Percentiles rank a stretch among this genome's conserved stretches.
These are phyloP conservation scores for Agrochola lota DNA, from an alignment of 2,888 invertebrate genomes.

Conservation along the genomic window DNA sequence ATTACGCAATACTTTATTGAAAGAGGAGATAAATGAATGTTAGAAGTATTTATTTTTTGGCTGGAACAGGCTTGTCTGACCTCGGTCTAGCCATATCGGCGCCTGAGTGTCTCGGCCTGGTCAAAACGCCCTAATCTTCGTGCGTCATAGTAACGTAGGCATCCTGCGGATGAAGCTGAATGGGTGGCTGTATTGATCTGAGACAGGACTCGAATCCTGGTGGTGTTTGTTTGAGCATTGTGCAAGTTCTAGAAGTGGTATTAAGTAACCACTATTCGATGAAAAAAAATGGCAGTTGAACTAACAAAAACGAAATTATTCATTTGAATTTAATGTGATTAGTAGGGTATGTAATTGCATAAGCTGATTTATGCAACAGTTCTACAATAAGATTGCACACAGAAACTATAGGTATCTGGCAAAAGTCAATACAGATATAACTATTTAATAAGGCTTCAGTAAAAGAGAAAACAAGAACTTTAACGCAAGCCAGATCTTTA, in stretches of 20 bases:
- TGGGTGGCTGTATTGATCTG: conserved; percentile 50
- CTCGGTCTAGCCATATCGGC: conserved; percentile 81
- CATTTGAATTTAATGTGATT: background rate
- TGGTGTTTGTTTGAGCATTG: conserved; percentile 19
- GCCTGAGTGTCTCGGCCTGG: conserved; percentile 77
- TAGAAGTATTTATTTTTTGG: conserved; percentile 68
- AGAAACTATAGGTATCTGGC: background rate
- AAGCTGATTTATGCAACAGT: background rate
- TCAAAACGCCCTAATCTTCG: conserved; percentile 42
- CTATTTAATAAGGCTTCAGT: no score
- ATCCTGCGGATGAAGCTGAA: conserved; percentile 57
- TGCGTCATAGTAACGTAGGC: conserved; percentile 60
- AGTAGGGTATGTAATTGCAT: background rate
- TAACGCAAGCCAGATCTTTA: background rate
- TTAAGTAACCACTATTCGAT: background rate
- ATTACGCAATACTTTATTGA: conserved; percentile 60
- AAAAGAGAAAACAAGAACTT: background rate
- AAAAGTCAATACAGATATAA: background rate
- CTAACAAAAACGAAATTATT: background rate
- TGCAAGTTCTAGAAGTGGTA: background rate
- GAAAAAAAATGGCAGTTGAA: background rate
- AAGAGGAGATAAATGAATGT: conserved; percentile 65
- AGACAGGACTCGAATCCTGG: conserved; percentile 4
- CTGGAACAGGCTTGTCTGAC: conserved; percentile 74
- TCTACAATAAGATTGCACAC: background rate